Evolutionary conservation across 2,888 invertebrate species (phyloP), one percentile per base, ranked within the genome.

Genomic region (Protonemura montana): DNA sequence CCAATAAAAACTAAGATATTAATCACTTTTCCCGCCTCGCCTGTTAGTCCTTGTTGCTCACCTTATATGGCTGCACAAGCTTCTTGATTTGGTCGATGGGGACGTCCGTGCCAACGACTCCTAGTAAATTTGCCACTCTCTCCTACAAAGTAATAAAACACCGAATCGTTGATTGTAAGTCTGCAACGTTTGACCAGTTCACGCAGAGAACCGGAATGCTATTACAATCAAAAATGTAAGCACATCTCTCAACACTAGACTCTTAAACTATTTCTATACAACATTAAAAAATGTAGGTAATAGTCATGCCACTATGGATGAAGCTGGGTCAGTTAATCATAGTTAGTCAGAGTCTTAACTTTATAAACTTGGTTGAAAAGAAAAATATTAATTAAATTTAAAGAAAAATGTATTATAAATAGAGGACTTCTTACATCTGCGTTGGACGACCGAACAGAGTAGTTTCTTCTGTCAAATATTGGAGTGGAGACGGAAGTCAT

Each of bases 61-160:
- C 97, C 95, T 97, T 97, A 90, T 98, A 97, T 86, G 98, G 96
- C 89, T 98, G 98, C 87, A 98, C 97, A 91, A 98, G 94, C 93
- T 98, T 98, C 91, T 96, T 96, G 90, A 99, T 96, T 92, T 99
- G 97, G 91, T 97, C 96, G 90, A 99, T 95, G 89, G 98, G 98
- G 88, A 99, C 97, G 92, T 99, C 99, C 27, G 98, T 98, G 85
- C 99, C 99, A 88, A 98, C 98, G 77, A 99, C 98, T 85, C 99
- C 99, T 88, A 99, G 93, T 88, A 99, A 93, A 91, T 97, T 98
- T 27, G 98, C 98, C 89, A 96, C 95, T 90, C 97, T 94, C 90
- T 95, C 95, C 96, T 96, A 91, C 82, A 93, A 85, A 86, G 76
- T 76, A n/a, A n/a, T n/a, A 86, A 85, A 28, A 78, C 26, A 78